These are phyloP conservation scores for Sinhomidia bicolor DNA, from an alignment of 2,888 invertebrate genomes.

Conservation along the genomic window DNA sequence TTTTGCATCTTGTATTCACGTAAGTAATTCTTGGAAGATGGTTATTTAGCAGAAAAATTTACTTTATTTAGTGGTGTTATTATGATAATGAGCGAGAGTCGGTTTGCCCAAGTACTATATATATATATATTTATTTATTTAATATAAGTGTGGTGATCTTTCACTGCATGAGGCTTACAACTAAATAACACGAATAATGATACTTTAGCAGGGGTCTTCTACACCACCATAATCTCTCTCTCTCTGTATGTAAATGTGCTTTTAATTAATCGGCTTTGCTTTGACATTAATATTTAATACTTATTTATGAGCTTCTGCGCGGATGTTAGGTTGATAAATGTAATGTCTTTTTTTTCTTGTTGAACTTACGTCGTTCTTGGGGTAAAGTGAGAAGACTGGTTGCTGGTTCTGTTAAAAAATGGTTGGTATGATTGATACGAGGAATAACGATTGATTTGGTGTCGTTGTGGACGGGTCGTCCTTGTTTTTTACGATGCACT, in stretches of 20 bases:
- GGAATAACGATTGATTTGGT: background rate
- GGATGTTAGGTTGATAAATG: background rate
- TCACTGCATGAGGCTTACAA: background rate
- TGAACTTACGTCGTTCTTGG: too few species aligned
- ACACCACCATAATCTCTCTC: background rate
- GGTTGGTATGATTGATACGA: too few species aligned
- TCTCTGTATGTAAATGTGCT: background rate
- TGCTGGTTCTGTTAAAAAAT: too few species aligned
- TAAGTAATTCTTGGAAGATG: background rate
- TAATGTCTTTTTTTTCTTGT: too few species aligned
- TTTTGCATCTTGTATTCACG: background rate
- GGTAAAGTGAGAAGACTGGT: background rate
- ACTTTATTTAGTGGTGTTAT: background rate
- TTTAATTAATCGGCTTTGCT: background rate
- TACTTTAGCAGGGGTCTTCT: too few species aligned
- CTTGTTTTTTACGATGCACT: conserved; percentile 3
- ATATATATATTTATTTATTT: too few species aligned
- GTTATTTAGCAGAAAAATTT: background rate
- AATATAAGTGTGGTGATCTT: background rate
- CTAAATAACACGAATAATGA: too few species aligned
- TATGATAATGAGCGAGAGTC: conserved; percentile 1
- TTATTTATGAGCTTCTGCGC: background rate
- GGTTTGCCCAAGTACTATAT: too few species aligned
- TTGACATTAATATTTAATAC: background rate
- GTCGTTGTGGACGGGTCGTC: background rate